Evolutionary conservation across 2,113 vertebrate genomes (phyloP), one percentile per base, ranked within the genome.

Genomic region (Columbina picui): DNA sequence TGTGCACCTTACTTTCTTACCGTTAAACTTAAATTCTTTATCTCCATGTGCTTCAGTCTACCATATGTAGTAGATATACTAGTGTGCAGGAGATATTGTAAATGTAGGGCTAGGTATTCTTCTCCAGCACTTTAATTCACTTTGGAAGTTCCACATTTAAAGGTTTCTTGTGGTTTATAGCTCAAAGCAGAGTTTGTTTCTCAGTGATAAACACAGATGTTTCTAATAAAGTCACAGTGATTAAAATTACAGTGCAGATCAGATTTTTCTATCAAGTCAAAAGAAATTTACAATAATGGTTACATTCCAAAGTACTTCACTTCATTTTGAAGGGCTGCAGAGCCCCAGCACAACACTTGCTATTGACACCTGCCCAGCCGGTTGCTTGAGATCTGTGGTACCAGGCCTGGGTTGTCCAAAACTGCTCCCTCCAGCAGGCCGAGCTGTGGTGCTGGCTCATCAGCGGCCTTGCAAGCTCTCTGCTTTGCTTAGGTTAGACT

Each of bases 191-290:
- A 70, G 29, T 18, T 87, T 83, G 27, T 74, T 87, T 91, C 74
- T 79, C 63, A 74, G 53, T 53, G 53, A 89, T 85, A 94, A 91
- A 87, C 78, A 91, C 89, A 91, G 84, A 94, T 74, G 67, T 94
- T 93, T 86, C 61, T 90, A 61, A 60, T 95, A 85, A 93, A 89
- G 53, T 25, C 27, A 69, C 5, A 85, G 22, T 26, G 89, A 94
- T 91, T 92, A 92, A 92, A 69, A 76, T 85, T 45, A 82, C 41
- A 67, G 23, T 52, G 26, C 11, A 68, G 53, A 92, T 87, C 32
- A 59, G 57, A 82, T 61, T 82, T 89, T 87, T 85, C 52, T 55
- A 52, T 53, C 59, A 93, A 76, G 39, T 69, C 70, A 55, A 41
- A 94, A 71, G 53, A 9, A 91, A 64, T 57, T 73, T 30, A 34